Conservation (phyloP, 2,888 invertebrate genomes). For the Stenodera caucasica region DNA sequence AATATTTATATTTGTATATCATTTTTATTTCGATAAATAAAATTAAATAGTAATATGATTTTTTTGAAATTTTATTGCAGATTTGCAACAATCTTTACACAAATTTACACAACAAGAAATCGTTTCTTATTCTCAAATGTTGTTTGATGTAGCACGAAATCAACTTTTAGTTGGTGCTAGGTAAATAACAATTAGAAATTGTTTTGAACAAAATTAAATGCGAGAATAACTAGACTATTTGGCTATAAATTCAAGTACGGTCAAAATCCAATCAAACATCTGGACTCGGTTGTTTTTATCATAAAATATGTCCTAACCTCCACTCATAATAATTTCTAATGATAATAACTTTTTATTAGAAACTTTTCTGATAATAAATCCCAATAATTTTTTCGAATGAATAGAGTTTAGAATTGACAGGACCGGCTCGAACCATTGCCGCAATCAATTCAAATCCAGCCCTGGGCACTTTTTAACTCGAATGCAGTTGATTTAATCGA, state of each 20-base stretch:
- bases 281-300: not conserved
- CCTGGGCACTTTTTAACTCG: no score
- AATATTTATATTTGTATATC: constrained; percentile 8
- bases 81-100: constrained; percentile 67
- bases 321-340: not conserved
- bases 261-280: constrained; percentile 5
- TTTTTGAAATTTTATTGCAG: constrained; percentile 56
- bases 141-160: constrained; percentile 84
- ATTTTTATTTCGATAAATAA: constrained; percentile 9
- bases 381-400: no score
- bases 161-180: constrained; percentile 89
- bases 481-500: no score
- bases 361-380: not conserved
- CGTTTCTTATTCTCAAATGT: constrained; percentile 77
- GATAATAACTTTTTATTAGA: not conserved
- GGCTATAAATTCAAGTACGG: not conserved
- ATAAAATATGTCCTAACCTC: not conserved
- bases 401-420: no score
- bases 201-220: not conserved
- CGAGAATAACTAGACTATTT: constrained; percentile 3
- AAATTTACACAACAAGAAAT: constrained; percentile 74
- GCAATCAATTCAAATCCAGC: no score
- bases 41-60: not conserved
- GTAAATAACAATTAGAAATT: constrained; percentile 61
- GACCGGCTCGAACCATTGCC: no score